phyloP scores from a whole-genome alignment of 2,888 invertebrate genomes.

The Sisyra terminalis region DNA sequence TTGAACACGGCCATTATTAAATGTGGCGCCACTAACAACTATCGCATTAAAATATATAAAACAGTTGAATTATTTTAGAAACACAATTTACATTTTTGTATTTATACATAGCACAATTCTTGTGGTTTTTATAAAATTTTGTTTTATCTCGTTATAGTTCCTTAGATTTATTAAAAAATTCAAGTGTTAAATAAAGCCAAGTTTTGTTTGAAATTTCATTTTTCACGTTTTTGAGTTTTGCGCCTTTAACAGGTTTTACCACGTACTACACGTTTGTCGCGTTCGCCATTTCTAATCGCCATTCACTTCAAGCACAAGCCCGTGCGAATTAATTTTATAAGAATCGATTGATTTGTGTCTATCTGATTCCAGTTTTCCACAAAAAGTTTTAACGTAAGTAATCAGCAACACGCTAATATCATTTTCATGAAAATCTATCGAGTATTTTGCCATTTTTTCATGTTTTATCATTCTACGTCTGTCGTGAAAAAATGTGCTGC shows the following conservation, averaged over 20 bases:
- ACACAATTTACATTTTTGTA: constrained; percentile 4
- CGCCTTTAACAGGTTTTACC: constrained; percentile 8
- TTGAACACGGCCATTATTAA: no score
- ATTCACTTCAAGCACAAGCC: not conserved
- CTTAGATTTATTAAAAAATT: constrained; percentile 3
- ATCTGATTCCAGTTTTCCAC: constrained; percentile 19
- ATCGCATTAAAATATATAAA: constrained; percentile 2
- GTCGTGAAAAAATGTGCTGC: no score
- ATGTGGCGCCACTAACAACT: constrained; percentile 1
- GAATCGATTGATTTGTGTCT: not conserved
- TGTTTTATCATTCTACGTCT: no score
- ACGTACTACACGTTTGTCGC: constrained; percentile 7
- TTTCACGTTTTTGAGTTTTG: constrained; percentile 7
- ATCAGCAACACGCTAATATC: constrained; percentile 3
- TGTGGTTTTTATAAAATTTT: constrained; percentile 4
- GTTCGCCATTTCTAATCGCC: constrained; percentile 5
- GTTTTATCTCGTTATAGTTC: constrained; percentile 1
- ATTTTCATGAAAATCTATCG: not conserved
- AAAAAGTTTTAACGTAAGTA: constrained; percentile 29
- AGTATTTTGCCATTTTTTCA: no score
- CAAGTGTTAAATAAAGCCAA: not conserved
- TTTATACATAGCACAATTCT: not conserved
- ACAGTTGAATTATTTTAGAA: constrained; percentile 8
- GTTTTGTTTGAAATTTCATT: not conserved
- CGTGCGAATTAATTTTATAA: constrained; percentile 1